Evolutionary conservation across 2,888 invertebrate species (phyloP), one percentile per base, ranked within the genome.

Genomic region (Pheosia gnoma): DNA sequence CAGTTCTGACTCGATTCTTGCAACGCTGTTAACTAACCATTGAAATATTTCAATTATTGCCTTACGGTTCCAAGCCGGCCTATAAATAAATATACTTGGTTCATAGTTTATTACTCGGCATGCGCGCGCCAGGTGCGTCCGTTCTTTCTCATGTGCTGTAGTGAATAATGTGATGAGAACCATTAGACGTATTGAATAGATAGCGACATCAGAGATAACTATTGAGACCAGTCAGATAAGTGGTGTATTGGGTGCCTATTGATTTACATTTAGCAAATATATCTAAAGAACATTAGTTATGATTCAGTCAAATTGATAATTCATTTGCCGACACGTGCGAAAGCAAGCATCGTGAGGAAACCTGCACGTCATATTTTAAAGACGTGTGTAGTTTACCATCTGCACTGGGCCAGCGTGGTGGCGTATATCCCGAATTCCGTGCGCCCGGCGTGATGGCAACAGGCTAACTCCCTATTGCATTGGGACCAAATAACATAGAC

Each of bases 101-200:
- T 51, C 8, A 51, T 51, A 53, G 37, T 53, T 37, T 53, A 53
- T 53, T 6, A 9, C 25, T 51, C 13, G 25, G 25, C 25, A 4
- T 8, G 37, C 53, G 53, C 37, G 37, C 8, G 37, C 10, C 36
- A 53, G 53, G 37, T 53, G 53, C 38, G 53, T 25, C 8, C 25
- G 13, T 37, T 38, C 37, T 37, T 10, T 11, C 25, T 37, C 10
- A 36, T 37, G 37, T 0, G 37, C 37, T 37, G 37, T n/a, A 53
- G 9, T 59, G 61, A 57, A 61, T 25, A 51, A 9, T 51, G 51
- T 25, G 13, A 51, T 51, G 51, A 51, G 25, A 51, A 10, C 47
- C n/a, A n/a, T 47, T 11, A 5, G 0, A 47, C 47, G 11, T n/a
- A 10, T 43, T 43, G 47, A 47, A 9, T 47, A n/a, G 9, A 9